Evolutionary conservation across 2,888 invertebrate species (phyloP), one percentile per base, ranked within the genome.

Genomic region (Cyaniris semiargus): DNA sequence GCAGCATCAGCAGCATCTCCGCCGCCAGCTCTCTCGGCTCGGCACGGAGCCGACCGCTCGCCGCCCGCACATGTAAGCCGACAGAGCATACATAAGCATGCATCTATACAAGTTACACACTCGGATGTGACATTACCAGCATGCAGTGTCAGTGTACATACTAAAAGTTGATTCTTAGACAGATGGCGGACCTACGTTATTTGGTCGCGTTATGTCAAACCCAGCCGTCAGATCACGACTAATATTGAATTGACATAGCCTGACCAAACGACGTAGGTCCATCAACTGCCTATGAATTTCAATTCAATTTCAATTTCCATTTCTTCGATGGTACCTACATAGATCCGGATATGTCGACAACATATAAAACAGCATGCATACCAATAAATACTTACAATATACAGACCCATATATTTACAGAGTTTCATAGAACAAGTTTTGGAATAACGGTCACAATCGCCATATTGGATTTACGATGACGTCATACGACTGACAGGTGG

Each of bases 21-120:
- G 93, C 93, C 89, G 92, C 94, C 90, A 94, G 94, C 92, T 94
- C 94, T 89, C 92, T 94, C 89, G 94, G 94, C 86, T 94, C 94
- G 93, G 89, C 91, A 89, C 91, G 94, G 84, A 87, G 91, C 87
- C 92, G 95, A 93, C 95, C 95, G 95, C 95, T 95, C 95, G 95
- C 95, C 95, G 94, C 95, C 95, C 95, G 95, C 94, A 95, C 95
- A 95, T 94, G 95, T 95, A 88, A 89, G 94, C 91, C 27, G 31
- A n/a, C 27, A 34, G 70, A 70, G 70, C 70, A 70, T 27, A 66
- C 27, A 60, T 13, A 44, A 48, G 48, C 48, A 48, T 48, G 48
- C 48, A 48, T 48, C 3, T 48, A 34, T 34, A 48, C 13, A 48
- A 48, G 13, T 48, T 48, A 15, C 53, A 53, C 15, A 53, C 53